Conservation (phyloP, 1,140 invertebrate genomes). For the Trichonephila inaurata region DNA sequence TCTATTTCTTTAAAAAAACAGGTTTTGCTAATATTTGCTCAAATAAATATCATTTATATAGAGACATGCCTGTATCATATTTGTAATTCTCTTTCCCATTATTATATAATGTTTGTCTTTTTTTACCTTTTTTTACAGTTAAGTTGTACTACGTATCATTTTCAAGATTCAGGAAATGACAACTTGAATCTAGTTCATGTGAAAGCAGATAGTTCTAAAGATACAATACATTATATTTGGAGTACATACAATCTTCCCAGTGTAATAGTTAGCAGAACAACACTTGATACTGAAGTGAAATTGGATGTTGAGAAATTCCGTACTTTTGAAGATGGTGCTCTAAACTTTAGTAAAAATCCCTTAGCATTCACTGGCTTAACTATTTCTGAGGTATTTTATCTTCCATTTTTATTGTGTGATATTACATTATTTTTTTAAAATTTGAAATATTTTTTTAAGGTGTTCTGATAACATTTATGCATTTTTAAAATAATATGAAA, state of each 20-base stretch:
- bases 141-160: conserved; percentile 10
- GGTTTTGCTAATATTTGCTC: too few species aligned
- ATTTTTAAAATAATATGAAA: too few species aligned
- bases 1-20: too few species aligned
- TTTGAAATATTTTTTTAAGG: too few species aligned
- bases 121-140: conserved; percentile 30
- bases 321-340: conserved; percentile 38
- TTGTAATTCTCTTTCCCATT: too few species aligned
- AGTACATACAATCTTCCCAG: conserved; percentile 61
- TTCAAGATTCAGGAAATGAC: neutral
- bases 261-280: conserved; percentile 58
- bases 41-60: too few species aligned
- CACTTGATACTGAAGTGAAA: conserved; percentile 26
- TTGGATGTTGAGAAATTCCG: conserved; percentile 40
- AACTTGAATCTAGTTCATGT: conserved; percentile 34
- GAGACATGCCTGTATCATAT: too few species aligned
- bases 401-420: too few species aligned
- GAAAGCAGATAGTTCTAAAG: neutral
- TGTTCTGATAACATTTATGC: too few species aligned
- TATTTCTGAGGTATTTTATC: conserved; percentile 35
- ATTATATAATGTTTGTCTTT: too few species aligned
- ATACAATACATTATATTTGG: conserved; percentile 67
- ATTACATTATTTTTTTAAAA: too few species aligned
- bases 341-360: conserved; percentile 34
- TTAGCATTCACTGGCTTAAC: conserved; percentile 41